Evolutionary conservation across 1,140 invertebrate genomes (phyloP), one percentile per base, ranked within the genome.

Genomic region (Conus betulinus): DNA sequence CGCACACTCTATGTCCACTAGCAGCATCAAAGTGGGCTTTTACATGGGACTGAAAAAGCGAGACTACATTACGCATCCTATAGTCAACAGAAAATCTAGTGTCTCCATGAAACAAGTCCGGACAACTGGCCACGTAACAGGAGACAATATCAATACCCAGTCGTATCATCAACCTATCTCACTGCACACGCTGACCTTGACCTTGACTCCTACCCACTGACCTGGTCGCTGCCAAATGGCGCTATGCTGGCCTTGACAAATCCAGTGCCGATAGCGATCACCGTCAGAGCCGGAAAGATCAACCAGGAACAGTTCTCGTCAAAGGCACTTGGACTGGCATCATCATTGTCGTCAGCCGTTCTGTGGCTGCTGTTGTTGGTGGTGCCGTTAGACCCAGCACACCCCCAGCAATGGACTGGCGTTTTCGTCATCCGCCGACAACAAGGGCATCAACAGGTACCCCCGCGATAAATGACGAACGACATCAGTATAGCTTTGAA

Each of bases 201-300:
- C n/a, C 76, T 79, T 23, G 11, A 0, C 60, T 4, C 60, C 17
- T 0, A 1, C 60, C 20, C 5, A 81, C 87, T 88, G 82, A 94
- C 93, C 92, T 96, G 96, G 90, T 96, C 96, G 87, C 96, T 96
- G 89, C 96, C 96, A 94, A 96, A 96, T 79, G 96, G 96, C 57
- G 95, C 95, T 81, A 96, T 95, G 91, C 96, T 96, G 5, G 96
- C 95, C 88, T 95, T 95, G 8, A 96, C 93, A 81, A 93, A 93
- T 63, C 96, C 96, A 63, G 93, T 93, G 39, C 95, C 96, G 71
- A 96, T 74, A 15, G 95, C 96, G 87, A 96, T 94, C n/a, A 95
- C 91, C 13, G 94, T 91, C 27, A 96, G 89, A 55, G 88, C 85
- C 4, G 92, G 53, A 83, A 89, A 93, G 0, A 94, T 87, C 1